Percentiles rank a stretch among this genome's conserved stretches.
Conservation (phyloP, 2,797 vertebrate species). For the Echeneis naucrates region DNA sequence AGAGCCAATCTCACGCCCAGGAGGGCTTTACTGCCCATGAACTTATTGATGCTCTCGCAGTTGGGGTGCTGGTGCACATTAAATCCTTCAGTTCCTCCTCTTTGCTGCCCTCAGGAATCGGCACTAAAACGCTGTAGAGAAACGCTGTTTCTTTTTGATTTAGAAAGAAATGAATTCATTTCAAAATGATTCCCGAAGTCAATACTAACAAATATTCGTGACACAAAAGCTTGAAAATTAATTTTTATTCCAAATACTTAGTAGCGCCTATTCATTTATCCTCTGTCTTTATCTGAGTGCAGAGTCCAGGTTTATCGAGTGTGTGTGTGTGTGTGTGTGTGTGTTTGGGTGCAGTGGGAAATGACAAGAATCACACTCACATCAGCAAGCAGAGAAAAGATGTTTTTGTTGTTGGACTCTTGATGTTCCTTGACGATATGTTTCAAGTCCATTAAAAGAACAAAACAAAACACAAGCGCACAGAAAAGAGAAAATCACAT, state of each 20-base stretch:
- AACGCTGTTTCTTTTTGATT: conserved; percentile 34
- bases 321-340: no score
- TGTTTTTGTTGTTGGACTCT: neutral
- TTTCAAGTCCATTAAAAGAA: neutral
- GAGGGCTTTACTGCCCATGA: conserved; percentile 50
- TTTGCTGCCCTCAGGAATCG: conserved; percentile 24
- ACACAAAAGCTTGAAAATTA: conserved; percentile 12
- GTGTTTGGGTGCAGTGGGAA: neutral
- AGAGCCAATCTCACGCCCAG: conserved; percentile 64
- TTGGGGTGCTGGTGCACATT: conserved; percentile 35
- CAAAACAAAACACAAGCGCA: no score
- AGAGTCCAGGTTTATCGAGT: conserved; percentile 1
- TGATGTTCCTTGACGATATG: conserved; percentile 29
- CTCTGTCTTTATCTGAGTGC: no score
- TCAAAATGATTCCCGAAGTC: no score
- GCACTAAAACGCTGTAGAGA: conserved; percentile 15
- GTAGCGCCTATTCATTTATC: conserved; percentile 27
- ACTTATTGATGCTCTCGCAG: conserved; percentile 67
- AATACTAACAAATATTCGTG: no score
- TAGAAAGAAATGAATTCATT: conserved; percentile 24
- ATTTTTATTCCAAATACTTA: conserved; percentile 29
- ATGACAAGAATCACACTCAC: conserved; percentile 8
- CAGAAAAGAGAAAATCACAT: no score
- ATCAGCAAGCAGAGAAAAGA: conserved; percentile 11
- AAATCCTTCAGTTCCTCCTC: conserved; percentile 40